Evolutionary conservation across 2,888 invertebrate genomes (phyloP), one percentile per base, ranked within the genome.

Genomic region (Eudemis profundana): DNA sequence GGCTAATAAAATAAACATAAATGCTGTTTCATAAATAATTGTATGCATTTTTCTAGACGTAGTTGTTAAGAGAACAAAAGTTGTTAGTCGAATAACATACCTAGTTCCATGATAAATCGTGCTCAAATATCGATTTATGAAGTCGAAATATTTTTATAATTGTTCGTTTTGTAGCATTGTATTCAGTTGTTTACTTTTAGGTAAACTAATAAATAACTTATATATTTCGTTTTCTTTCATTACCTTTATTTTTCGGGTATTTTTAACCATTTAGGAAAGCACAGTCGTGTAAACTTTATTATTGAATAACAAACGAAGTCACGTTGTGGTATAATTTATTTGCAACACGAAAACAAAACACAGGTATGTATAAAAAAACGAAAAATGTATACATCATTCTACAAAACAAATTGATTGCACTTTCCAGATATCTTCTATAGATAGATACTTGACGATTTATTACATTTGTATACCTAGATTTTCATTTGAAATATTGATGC

Each of bases 41-140:
- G 64, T 65, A 59, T 62, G 67, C 67, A 67, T 67, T 67, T 67
- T 62, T 51, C 53, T 67, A 63, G 67, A 40, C 36, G 54, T 63
- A 67, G 62, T 44, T 50, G 23, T 61, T 47, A 56, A 50, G 50
- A 56, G 54, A 66, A 50, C 47, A 63, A 63, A n/a, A 15, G 19
- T 49, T 40, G n/a, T 10, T 63, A 63, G 44, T 36, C 29, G 19
- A 56, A 21, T 63, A 63, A 57, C 49, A 63, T 64, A 64, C 33
- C 3, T 23, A 23, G 23, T 49, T 49, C 47, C 63, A 23, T 59
- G 19, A 12, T 15, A 50, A n/a, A 33, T 57, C 44, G 59, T 53
- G 64, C 64, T 59, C 59, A 65, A 59, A 19, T 51, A 12, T 38
- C 42, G 50, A 53, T 59, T 59, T 38, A 36, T 46, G 38, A 50